These are phyloP conservation scores for Malthinus seriepunctatus DNA, from an alignment of 2,888 invertebrate genomes.

Conservation along the genomic window DNA sequence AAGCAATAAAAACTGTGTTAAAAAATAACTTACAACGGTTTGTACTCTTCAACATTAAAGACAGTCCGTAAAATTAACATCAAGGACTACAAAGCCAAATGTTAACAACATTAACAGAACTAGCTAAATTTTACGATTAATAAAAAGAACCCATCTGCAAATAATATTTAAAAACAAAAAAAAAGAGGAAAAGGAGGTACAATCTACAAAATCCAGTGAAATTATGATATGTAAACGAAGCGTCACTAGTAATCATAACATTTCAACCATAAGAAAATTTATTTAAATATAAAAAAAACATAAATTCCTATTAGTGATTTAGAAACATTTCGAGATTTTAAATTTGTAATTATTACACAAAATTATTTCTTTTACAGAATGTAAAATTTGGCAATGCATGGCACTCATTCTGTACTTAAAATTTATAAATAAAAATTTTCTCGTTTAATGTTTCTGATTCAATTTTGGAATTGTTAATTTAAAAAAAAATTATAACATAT, in stretches of 20 bases:
- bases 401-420: slow-evolving; percentile 1
- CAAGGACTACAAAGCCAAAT: slow-evolving; percentile 21
- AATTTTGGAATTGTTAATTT: not conserved
- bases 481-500: not conserved
- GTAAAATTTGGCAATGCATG: not conserved
- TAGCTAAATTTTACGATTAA: slow-evolving; percentile 5
- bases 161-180: too few relatives aligned
- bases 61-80: slow-evolving; percentile 19
- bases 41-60: slow-evolving; percentile 25
- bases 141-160: not conserved
- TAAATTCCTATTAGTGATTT: not conserved
- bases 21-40: slow-evolving; percentile 5
- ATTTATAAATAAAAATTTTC: not conserved
- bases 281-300: not conserved
- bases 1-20: too few relatives aligned
- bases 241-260: not conserved
- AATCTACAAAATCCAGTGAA: slow-evolving; percentile 4
- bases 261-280: not conserved
- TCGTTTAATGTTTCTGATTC: not conserved
- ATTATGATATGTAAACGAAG: not conserved
- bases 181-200: too few relatives aligned
- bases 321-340: too few relatives aligned
- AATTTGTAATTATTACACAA: not conserved
- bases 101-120: slow-evolving; percentile 15
- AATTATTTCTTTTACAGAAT: too few relatives aligned